Evolutionary conservation across 37 sponge, comb jelly and placozoan genomes (phyloP), one percentile per base, ranked within the genome.

Genomic region (Tethya wilhelma): DNA sequence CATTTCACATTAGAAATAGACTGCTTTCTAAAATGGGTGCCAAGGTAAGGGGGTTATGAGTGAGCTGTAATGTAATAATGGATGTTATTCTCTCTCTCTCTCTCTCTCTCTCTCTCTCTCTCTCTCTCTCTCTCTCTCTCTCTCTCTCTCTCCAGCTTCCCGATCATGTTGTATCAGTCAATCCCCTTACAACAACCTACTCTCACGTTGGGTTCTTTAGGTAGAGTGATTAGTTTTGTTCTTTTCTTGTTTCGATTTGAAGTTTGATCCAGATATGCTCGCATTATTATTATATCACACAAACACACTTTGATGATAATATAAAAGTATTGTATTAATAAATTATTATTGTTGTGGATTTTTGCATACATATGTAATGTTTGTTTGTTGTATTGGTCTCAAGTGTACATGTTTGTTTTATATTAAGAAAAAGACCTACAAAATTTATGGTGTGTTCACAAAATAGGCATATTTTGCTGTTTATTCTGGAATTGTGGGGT

Each of bases 1-100:
- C 91, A 37, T 82, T 85, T 56, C 75, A 86, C 39, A 65, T 90
- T 11, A 65, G 91, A 45, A 90, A 90, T 38, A 39, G 91, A 38
- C 41, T 78, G 28, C 43, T 85, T 8, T 90, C 91, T 23, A 80
- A 69, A 53, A 74, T 90, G 72, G 91, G 91, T 23, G 71, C 86
- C 6, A 81, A 80, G 74, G 91, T 86, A 75, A 22, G 63, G 11
- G n/a, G n/a, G n/a, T n/a, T n/a, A n/a, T n/a, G n/a, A 23, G 64
- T 62, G 29, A 8, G 8, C 20, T 8, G 55, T 49, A 49, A 49
- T 20, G n/a, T n/a, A n/a, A n/a, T n/a, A n/a, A n/a, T n/a, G n/a
- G 17, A 49, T 17, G 11, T 49, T 49, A 49, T 49, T 49, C 55
- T 49, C 17, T 49, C 55, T 49, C 17, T 17, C 17, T 17, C 55